Conservation (phyloP, 2,888 invertebrate species). For the Coelinius sp. region DNA sequence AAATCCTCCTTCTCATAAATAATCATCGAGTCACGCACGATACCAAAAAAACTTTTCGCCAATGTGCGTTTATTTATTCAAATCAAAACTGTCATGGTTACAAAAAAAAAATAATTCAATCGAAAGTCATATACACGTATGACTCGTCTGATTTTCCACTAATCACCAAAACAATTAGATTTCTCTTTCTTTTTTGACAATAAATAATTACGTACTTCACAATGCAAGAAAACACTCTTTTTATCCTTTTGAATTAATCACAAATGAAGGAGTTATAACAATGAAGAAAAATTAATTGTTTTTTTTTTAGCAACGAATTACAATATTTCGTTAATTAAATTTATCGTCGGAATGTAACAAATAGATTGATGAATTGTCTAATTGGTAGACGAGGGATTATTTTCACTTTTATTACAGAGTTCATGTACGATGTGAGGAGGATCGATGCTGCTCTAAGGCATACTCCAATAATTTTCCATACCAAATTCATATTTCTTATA, state of each 20-base stretch:
- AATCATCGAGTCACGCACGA: conserved; percentile 2
- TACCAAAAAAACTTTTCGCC: conserved; percentile 15
- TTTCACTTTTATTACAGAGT: conserved; percentile 5
- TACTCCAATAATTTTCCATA: conserved; percentile 51
- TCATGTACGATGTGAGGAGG: conserved; percentile 35
- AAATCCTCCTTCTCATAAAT: conserved; percentile 13
- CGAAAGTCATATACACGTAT: conserved; percentile 21
- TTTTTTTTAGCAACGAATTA: conserved; percentile 31
- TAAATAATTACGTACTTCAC: conserved; percentile 16
- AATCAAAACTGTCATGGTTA: conserved; percentile 20
- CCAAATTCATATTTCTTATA: conserved; percentile 59
- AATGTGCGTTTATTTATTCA: conserved; percentile 14
- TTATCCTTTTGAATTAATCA: background rate
- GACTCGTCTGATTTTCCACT: background rate
- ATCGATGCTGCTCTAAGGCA: conserved; percentile 50
- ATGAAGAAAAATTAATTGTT: conserved; percentile 20
- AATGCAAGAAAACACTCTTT: background rate
- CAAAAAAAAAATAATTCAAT: conserved; percentile 27
- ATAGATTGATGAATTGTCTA: conserved; percentile 21
- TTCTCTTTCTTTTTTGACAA: background rate
- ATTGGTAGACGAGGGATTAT: conserved; percentile 27
- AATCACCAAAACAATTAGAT: conserved; percentile 13
- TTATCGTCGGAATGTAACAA: conserved; percentile 44
- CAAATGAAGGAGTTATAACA: conserved; percentile 32
- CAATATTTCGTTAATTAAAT: conserved; percentile 29